phyloP scores from a whole-genome alignment of 2,797 vertebrate genomes.

The Glossophaga mutica region DNA sequence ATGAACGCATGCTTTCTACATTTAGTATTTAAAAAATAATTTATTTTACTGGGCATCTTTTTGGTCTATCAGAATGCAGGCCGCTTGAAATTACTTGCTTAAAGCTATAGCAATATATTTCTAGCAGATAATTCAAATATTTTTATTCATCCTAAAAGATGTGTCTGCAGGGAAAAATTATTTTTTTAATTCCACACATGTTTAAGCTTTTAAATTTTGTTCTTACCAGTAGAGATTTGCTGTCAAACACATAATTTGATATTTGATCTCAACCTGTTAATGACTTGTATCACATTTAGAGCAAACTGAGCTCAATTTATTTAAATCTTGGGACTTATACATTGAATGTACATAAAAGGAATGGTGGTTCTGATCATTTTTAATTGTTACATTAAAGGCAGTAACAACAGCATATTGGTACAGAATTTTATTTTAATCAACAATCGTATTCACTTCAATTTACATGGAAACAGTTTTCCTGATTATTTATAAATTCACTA shows the following conservation, averaged over 20 bases:
- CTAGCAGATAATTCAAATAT: slow-evolving; percentile 49
- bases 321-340: background rate
- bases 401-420: background rate
- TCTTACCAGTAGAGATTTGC: slow-evolving; percentile 56
- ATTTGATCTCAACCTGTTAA: slow-evolving; percentile 64
- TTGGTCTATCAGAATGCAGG: background rate
- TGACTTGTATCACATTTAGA: slow-evolving; percentile 42
- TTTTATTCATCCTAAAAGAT: slow-evolving; percentile 60
- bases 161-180: slow-evolving; percentile 53
- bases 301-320: slow-evolving; percentile 31
- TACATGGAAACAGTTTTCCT: background rate
- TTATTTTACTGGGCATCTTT: background rate
- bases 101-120: slow-evolving; percentile 33
- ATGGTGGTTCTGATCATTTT: background rate
- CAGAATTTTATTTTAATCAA: background rate
- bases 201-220: slow-evolving; percentile 66
- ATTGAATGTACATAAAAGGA: background rate
- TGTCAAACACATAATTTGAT: slow-evolving; percentile 55
- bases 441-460: background rate
- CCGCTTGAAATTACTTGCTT: slow-evolving; percentile 11
- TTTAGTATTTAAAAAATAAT: background rate
- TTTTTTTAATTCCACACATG: slow-evolving; percentile 61
- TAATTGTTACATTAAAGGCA: background rate
- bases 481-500: background rate
- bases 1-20: background rate